Evolutionary conservation across 2,113 vertebrate genomes (phyloP).

Genomic region (Mionectes macconnelli): DNA sequence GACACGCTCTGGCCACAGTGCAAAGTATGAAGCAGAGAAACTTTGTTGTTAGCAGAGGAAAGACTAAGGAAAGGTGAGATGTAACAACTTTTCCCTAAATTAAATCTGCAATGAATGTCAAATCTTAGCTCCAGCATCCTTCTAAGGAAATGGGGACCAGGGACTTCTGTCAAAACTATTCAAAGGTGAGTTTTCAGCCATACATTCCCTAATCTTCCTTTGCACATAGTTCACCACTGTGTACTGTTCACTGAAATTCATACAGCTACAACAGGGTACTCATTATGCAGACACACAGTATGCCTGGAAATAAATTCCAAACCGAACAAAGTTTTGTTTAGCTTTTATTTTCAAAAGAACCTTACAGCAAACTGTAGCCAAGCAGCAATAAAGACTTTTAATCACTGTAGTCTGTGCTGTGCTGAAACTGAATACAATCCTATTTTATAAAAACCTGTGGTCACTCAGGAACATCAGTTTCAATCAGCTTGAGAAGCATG

Average conservation of each 20-base stretch:
- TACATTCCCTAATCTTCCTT: background rate
- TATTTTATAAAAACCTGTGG: background rate
- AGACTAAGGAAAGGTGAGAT: background rate
- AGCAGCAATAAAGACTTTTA: slow-evolving; percentile 1
- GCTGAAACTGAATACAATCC: background rate
- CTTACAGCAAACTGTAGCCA: background rate
- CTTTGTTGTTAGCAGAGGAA: background rate
- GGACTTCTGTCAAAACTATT: background rate
- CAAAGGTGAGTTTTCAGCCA: background rate
- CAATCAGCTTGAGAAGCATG: background rate
- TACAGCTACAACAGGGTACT: rapidly evolving
- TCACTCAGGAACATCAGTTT: background rate
- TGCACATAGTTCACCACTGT: background rate
- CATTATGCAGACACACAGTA: background rate
- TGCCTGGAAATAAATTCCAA: background rate
- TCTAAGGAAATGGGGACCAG: background rate
- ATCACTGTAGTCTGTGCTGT: background rate
- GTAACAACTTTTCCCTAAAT: background rate
- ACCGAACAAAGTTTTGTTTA: background rate
- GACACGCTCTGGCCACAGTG: background rate
- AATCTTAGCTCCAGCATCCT: background rate
- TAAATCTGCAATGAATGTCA: background rate
- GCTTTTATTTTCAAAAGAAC: slow-evolving; percentile 4
- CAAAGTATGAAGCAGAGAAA: background rate
- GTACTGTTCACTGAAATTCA: background rate